phyloP scores from a whole-genome alignment of 1,140 invertebrate species.

The Bombus difficillimus region DNA sequence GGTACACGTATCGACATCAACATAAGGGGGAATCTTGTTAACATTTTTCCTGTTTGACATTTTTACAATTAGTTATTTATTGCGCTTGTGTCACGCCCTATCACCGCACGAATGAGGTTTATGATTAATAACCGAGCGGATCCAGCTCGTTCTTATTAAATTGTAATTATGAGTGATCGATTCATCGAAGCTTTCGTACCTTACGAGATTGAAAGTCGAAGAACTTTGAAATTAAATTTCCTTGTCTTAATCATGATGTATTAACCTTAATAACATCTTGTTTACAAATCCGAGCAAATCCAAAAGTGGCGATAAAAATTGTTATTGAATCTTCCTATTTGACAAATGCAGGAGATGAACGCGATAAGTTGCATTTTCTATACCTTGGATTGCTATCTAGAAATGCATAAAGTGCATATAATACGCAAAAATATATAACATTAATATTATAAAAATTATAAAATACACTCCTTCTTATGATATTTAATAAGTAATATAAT shows the following conservation, averaged over 20 bases:
- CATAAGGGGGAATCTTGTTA: background rate
- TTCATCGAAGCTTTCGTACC: background rate
- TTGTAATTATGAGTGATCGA: background rate
- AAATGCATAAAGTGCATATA: too few species aligned
- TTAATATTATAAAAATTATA: too few species aligned
- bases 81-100: background rate
- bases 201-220: background rate
- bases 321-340: too few species aligned
- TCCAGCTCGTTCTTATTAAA: constrained; percentile 7
- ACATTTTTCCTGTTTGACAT: background rate
- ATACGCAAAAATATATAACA: too few species aligned
- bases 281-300: background rate
- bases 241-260: background rate
- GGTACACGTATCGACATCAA: background rate
- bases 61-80: constrained; percentile 24
- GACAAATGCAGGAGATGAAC: too few species aligned
- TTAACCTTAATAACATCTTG: background rate
- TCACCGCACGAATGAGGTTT: background rate
- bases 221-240: background rate
- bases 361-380: too few species aligned
- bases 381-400: too few species aligned
- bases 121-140: constrained; percentile 18
- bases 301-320: background rate
- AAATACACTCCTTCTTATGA: too few species aligned
- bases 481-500: too few species aligned